These are phyloP conservation scores for Drosophila siamana DNA, from an alignment of 2,888 invertebrate genomes.

Conservation along the genomic window DNA sequence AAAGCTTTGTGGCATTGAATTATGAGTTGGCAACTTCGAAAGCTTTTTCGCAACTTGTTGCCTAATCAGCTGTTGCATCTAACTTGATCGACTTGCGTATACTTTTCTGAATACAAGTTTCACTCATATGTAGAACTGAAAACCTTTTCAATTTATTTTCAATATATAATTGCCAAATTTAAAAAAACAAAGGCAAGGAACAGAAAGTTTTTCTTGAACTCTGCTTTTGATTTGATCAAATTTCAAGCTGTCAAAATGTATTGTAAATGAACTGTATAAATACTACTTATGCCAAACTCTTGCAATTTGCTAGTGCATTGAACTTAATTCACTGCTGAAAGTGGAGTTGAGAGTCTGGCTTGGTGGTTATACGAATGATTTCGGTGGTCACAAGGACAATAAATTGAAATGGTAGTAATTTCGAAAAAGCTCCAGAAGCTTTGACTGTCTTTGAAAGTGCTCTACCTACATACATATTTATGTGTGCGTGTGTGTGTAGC, in stretches of 20 bases:
- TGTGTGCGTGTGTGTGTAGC: slow-evolving; percentile 32
- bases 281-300: not conserved
- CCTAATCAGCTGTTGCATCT: slow-evolving; percentile 83
- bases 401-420: slow-evolving; percentile 47
- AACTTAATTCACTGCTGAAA: slow-evolving; percentile 24
- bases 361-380: slow-evolving; percentile 9
- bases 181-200: too few species aligned
- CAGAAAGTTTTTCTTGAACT: not conserved
- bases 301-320: slow-evolving; percentile 36
- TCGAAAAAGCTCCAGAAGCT: slow-evolving; percentile 71
- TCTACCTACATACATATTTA: not conserved
- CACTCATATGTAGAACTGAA: not conserved
- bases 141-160: not conserved
- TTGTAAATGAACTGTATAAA: not conserved
- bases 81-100: slow-evolving; percentile 11
- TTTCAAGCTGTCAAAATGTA: not conserved
- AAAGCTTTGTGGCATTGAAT: slow-evolving; percentile 72
- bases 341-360: not conserved
- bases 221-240: not conserved
- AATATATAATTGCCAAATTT: not conserved
- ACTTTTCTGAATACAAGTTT: slow-evolving; percentile 1
- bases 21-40: slow-evolving; percentile 65
- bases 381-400: slow-evolving; percentile 25
- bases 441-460: slow-evolving; percentile 23
- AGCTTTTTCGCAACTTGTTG: slow-evolving; percentile 85